Conservation (phyloP, 2,888 invertebrate species). For the Drosophila subsilvestris region DNA sequence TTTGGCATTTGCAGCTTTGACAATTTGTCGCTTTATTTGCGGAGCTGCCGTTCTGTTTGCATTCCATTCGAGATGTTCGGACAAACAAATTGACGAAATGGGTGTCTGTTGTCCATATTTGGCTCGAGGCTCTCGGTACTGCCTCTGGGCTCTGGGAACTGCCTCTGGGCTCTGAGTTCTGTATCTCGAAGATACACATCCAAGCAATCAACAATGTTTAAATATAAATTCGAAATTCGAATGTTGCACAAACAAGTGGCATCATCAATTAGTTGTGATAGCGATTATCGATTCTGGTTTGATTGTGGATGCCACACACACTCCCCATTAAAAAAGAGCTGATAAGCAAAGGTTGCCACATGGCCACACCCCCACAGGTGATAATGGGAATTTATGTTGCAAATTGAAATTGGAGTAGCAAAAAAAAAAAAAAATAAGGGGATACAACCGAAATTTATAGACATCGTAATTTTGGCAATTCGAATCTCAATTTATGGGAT, state of each 20-base stretch:
- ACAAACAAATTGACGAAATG: constrained; percentile 56
- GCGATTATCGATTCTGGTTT: constrained; percentile 13
- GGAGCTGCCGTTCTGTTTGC: constrained; percentile 50
- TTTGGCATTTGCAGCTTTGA: constrained; percentile 47
- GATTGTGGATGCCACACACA: no score
- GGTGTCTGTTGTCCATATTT: neutral
- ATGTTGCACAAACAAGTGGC: constrained; percentile 25
- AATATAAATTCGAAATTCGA: constrained; percentile 9
- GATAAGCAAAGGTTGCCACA: constrained; percentile 3
- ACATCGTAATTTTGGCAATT: neutral
- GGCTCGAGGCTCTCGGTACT: neutral
- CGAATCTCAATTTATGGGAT: constrained; percentile 1
- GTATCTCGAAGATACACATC: constrained; percentile 16
- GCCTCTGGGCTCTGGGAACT: neutral
- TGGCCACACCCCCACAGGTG: neutral
- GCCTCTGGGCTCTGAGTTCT: constrained; percentile 1
- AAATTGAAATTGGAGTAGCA: constrained; percentile 2
- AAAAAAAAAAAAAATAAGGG: neutral
- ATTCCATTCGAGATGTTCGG: constrained; percentile 46
- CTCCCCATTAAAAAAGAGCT: constrained; percentile 12
- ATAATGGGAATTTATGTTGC: neutral
- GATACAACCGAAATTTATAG: neutral
- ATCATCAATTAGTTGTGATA: constrained; percentile 36
- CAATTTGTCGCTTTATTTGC: constrained; percentile 58
- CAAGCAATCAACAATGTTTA: neutral